Evolutionary conservation across 2,113 vertebrate genomes (phyloP).

Genomic region (Ochotona curzoniae): DNA sequence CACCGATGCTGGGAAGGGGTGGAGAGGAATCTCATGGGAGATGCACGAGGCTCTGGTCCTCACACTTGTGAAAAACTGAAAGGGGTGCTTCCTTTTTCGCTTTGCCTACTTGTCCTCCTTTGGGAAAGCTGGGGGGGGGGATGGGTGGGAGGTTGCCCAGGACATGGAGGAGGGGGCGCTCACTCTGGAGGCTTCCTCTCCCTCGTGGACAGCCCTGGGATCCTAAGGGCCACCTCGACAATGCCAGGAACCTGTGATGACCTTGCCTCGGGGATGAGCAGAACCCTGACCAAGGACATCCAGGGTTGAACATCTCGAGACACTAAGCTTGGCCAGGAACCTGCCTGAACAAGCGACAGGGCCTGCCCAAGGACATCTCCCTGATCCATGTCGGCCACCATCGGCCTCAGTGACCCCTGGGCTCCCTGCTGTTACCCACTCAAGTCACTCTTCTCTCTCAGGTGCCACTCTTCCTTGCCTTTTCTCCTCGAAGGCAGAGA

Average conservation of each 20-base stretch:
- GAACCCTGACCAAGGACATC: rapidly evolving
- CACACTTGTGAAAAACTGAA: background rate
- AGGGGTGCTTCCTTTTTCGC: slow-evolving; percentile 9
- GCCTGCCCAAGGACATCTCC: no score
- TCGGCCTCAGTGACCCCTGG: background rate
- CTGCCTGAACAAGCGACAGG: background rate
- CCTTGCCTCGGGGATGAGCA: background rate
- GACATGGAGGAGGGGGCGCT: no score
- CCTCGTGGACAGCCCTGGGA: no score
- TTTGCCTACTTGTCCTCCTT: background rate
- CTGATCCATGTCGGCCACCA: no score
- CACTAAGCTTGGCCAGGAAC: background rate
- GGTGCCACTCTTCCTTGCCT: background rate
- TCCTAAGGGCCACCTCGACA: no score
- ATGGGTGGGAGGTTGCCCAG: no score
- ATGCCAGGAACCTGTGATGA: no score
- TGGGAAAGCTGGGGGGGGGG: no score
- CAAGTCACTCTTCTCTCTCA: no score
- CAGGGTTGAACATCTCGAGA: background rate
- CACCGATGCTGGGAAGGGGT: background rate
- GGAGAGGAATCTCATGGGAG: background rate
- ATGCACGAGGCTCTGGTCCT: background rate
- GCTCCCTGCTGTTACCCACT: background rate
- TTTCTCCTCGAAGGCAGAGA: background rate
- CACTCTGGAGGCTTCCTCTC: no score